A percentile compares a stretch with the other conserved stretches of the same genome.
Evolutionary conservation across 2,888 invertebrate genomes (phyloP).

Genomic region (Stenoptilia bipunctidactyla): DNA sequence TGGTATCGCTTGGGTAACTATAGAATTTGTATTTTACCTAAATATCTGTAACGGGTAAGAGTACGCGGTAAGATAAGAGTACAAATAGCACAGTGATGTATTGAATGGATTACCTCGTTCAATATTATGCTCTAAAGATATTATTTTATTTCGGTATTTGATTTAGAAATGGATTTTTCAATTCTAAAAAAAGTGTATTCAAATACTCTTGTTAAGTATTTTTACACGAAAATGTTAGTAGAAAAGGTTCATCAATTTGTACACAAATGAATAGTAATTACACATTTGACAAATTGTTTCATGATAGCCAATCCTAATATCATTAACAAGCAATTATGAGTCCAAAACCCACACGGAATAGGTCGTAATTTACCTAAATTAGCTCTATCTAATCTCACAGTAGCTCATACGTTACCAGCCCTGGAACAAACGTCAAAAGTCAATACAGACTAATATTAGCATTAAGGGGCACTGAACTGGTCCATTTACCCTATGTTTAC

Average conservation of each 20-base stretch:
- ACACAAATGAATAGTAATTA: constrained; percentile 10
- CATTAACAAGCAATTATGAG: neutral
- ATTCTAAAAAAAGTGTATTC: too few relatives aligned
- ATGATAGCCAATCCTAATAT: neutral
- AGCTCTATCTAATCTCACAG: constrained; percentile 1
- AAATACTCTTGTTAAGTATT: too few relatives aligned
- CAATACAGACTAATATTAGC: constrained; percentile 36
- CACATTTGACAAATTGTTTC: neutral
- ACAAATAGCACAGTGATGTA: constrained; percentile 54
- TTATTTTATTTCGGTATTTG: too few relatives aligned
- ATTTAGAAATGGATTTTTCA: too few relatives aligned
- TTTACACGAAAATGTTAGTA: too few relatives aligned
- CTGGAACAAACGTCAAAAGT: constrained; percentile 24
- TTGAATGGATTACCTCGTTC: constrained; percentile 50
- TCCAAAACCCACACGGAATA: neutral
- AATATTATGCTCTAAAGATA: too few relatives aligned
- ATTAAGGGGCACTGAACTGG: constrained; percentile 30
- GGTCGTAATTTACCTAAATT: neutral
- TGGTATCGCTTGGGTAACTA: constrained; percentile 24
- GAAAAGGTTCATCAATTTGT: too few relatives aligned
- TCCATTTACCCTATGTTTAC: constrained; percentile 48
- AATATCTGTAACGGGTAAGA: constrained; percentile 68
- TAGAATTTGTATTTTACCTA: constrained; percentile 62
- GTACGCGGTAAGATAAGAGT: constrained; percentile 58
- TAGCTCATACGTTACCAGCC: neutral